A percentile compares a stretch with the other conserved stretches of the same genome.
These are phyloP conservation scores for Apostichopus japonicus DNA, from an alignment of 35 echinoderm and acorn worm species.

Conservation along the genomic window DNA sequence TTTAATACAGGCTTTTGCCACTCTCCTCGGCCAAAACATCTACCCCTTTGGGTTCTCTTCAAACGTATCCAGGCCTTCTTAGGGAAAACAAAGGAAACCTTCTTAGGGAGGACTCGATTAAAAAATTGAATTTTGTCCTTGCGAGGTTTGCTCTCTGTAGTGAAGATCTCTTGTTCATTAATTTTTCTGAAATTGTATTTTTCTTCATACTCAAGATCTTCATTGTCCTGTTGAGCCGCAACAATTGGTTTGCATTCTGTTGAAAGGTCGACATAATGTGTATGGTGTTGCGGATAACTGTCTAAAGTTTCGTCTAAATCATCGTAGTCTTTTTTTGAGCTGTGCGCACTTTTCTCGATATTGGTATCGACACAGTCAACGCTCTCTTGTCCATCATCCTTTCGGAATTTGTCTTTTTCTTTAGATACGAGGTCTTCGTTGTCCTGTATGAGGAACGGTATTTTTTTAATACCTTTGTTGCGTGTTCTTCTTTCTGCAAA, in stretches of 20 bases:
- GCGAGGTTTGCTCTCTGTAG: too few species aligned
- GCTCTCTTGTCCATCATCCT: background rate
- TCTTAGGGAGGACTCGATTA: background rate
- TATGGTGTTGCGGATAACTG: too few species aligned
- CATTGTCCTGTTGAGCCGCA: too few species aligned
- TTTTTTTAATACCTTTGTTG: background rate
- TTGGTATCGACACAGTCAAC: background rate
- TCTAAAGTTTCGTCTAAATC: too few species aligned
- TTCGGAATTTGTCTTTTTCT: background rate
- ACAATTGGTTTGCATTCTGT: too few species aligned
- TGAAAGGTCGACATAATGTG: too few species aligned
- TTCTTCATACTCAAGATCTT: too few species aligned
- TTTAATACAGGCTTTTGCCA: constrained; percentile 20
- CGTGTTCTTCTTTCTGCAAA: background rate
- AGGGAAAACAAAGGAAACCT: constrained; percentile 14
- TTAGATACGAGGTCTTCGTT: background rate
- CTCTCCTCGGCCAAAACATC: constrained; percentile 29
- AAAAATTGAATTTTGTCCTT: background rate
- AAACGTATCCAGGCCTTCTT: background rate
- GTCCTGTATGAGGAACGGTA: background rate
- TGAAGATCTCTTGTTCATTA: too few species aligned
- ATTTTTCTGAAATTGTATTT: too few species aligned
- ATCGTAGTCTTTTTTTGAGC: background rate
- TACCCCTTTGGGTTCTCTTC: constrained; percentile 14
- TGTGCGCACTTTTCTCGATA: background rate